phyloP scores from a whole-genome alignment of 2,797 vertebrate genomes.

The Galago senegalensis region DNA sequence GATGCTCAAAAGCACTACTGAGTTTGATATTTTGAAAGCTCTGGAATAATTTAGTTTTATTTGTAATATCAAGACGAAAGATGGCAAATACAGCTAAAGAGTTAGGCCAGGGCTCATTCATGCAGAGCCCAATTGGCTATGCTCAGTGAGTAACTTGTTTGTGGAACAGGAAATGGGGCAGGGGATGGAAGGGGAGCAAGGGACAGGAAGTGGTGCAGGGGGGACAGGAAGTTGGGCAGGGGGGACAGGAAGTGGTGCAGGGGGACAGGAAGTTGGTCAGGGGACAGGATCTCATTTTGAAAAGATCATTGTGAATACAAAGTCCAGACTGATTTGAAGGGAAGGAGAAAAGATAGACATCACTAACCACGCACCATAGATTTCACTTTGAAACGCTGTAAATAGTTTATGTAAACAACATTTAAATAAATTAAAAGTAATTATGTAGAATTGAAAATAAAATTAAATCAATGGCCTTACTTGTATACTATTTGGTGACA shows the following conservation, averaged over 20 bases:
- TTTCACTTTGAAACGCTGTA: not conserved
- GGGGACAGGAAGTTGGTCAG: not conserved
- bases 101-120: not conserved
- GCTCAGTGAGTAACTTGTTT: not conserved
- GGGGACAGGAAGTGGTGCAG: not conserved
- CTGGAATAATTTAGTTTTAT: not conserved
- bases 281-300: not conserved
- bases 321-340: not conserved
- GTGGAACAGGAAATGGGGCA: too few relatives aligned
- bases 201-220: not conserved
- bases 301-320: not conserved
- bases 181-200: too few relatives aligned
- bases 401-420: not conserved
- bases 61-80: not conserved
- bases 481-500: not conserved
- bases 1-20: not conserved
- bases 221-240: not conserved
- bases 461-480: constrained; percentile 24
- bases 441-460: constrained; percentile 23
- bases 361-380: rapidly evolving
- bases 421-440: constrained; percentile 44
- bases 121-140: rapidly evolving
- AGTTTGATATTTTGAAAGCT: not conserved
- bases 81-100: not conserved
- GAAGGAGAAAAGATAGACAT: not conserved